A percentile compares a stretch with the other conserved stretches of the same genome.
phyloP scores from a whole-genome alignment of 2,888 invertebrate genomes.

The Monopis laevigella region DNA sequence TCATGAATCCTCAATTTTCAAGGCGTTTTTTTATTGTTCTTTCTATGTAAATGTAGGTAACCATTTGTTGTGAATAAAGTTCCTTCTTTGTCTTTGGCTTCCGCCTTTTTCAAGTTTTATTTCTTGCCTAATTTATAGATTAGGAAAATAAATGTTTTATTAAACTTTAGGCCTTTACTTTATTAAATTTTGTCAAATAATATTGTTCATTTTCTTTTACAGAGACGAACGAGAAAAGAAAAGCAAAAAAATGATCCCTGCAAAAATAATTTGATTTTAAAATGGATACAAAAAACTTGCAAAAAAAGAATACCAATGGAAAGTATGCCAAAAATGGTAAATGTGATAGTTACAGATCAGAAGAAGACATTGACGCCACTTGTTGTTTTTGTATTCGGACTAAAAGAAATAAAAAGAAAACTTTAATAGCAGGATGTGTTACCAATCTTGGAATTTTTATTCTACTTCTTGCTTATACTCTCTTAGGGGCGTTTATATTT shows the following conservation, averaged over 20 bases:
- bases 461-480: constrained; percentile 80
- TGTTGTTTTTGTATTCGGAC: constrained; percentile 61
- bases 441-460: constrained; percentile 86
- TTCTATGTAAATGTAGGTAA: constrained; percentile 22
- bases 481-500: constrained; percentile 81
- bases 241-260: too few species aligned
- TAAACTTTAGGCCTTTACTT: too few species aligned
- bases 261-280: too few species aligned
- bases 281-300: constrained; percentile 54
- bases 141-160: too few species aligned
- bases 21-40: constrained; percentile 14
- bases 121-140: constrained; percentile 20
- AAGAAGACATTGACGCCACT: constrained; percentile 49
- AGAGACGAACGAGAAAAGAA: too few species aligned
- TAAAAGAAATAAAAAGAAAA: constrained; percentile 56
- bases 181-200: too few species aligned
- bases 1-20: constrained; percentile 15
- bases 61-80: constrained; percentile 27
- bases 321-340: constrained; percentile 57
- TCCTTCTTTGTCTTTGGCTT: constrained; percentile 28
- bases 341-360: constrained; percentile 38
- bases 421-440: constrained; percentile 71
- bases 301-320: constrained; percentile 52
- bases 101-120: constrained; percentile 42
- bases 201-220: too few species aligned